Conservation (phyloP, 1,140 invertebrate species). For the Mesaphorura yosii region DNA sequence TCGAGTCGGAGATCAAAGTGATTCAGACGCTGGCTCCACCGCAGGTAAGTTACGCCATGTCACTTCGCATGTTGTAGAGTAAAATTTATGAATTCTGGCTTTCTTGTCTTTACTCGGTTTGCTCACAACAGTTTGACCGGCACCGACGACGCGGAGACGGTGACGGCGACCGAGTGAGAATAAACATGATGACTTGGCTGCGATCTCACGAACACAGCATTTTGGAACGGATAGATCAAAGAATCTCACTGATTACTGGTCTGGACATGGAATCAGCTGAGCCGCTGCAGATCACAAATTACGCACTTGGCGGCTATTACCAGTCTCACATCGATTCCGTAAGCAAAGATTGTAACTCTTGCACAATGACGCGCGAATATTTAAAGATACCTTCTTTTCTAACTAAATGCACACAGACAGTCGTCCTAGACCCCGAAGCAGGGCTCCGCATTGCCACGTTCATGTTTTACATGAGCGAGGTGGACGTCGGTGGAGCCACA, state of each 20-base stretch:
- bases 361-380: conserved; percentile 17
- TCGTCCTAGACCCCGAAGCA: conserved; percentile 59
- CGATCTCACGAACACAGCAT: conserved; percentile 66
- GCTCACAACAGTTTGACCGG: conserved; percentile 93
- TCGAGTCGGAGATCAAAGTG: conserved; percentile 74
- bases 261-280: conserved; percentile 77
- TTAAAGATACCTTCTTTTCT: conserved; percentile 48
- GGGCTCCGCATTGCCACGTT: conserved; percentile 87
- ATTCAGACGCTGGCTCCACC: conserved; percentile 58
- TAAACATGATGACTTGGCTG: conserved; percentile 95
- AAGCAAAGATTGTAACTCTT: background rate
- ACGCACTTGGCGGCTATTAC: conserved; percentile 98
- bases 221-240: conserved; percentile 58
- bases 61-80: no score
- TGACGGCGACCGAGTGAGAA: conserved; percentile 87
- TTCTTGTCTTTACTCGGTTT: no score
- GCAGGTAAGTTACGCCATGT: conserved; percentile 54
- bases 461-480: conserved; percentile 75
- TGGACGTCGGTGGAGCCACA: conserved; percentile 87
- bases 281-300: conserved; percentile 93
- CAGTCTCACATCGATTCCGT: conserved; percentile 80
- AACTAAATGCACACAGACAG: conserved; percentile 83
- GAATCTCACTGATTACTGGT: conserved; percentile 68
- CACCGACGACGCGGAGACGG: no score
- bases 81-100: no score